Percentiles rank a stretch among this genome's conserved stretches.
phyloP scores from a whole-genome alignment of 2,797 vertebrate genomes.

The Microctenopoma steveboyesi region DNA sequence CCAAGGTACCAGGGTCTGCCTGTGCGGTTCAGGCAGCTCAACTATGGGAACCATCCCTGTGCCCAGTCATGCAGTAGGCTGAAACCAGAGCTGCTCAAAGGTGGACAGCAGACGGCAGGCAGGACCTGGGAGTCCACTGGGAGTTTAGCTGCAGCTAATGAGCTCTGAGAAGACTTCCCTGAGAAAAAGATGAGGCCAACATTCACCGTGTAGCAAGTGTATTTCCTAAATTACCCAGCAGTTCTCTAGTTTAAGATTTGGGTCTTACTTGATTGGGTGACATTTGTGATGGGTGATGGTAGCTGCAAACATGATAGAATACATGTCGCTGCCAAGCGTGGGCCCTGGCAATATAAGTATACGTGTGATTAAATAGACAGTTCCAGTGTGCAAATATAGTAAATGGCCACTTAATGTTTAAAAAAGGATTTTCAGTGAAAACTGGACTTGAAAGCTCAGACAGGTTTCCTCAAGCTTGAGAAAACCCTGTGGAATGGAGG shows the following conservation, averaged over 20 bases:
- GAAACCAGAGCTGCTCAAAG: slow-evolving; percentile 71
- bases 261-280: background rate
- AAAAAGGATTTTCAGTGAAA: too few species aligned
- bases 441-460: too few species aligned
- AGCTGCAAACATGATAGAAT: background rate
- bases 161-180: slow-evolving; percentile 41
- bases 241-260: too few species aligned
- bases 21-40: slow-evolving; percentile 74
- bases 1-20: slow-evolving; percentile 59
- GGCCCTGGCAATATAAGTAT: background rate
- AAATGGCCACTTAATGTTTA: background rate
- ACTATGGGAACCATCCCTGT: slow-evolving; percentile 78
- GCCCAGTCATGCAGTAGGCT: slow-evolving; percentile 69
- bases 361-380: background rate
- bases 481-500: too few species aligned
- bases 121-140: slow-evolving; percentile 62
- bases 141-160: slow-evolving; percentile 63
- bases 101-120: slow-evolving; percentile 66
- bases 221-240: background rate
- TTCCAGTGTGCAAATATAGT: background rate
- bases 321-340: too few species aligned
- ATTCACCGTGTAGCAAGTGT: slow-evolving; percentile 17
- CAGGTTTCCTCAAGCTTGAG: too few species aligned
- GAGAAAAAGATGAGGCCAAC: slow-evolving; percentile 31
- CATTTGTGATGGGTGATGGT: background rate